Conservation (phyloP, 1,140 invertebrate species). For the Pogonomyrmex californicus region DNA sequence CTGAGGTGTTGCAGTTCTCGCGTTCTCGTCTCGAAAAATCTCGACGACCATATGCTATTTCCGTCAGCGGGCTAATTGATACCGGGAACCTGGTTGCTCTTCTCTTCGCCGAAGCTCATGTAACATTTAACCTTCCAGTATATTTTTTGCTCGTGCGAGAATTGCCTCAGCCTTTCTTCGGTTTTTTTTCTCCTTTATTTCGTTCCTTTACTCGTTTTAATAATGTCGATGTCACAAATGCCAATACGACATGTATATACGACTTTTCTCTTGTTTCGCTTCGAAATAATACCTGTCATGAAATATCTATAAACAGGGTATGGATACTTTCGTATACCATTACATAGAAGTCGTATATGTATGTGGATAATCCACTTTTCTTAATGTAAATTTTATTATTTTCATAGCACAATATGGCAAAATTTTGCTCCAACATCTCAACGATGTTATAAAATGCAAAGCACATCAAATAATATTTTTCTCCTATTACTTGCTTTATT, state of each 20-base stretch:
- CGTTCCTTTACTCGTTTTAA: background rate
- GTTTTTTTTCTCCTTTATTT: slow-evolving; percentile 22
- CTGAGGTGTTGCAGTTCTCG: slow-evolving; percentile 72
- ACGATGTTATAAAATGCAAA: too few species aligned
- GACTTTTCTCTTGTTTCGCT: slow-evolving; percentile 57
- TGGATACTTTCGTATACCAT: background rate
- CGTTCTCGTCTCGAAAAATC: slow-evolving; percentile 69
- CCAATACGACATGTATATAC: slow-evolving; percentile 69
- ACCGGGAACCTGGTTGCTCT: slow-evolving; percentile 71
- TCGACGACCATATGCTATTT: slow-evolving; percentile 64
- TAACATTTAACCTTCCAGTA: slow-evolving; percentile 79
- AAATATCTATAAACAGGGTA: slow-evolving; percentile 37
- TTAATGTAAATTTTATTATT: background rate
- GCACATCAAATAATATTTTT: too few species aligned
- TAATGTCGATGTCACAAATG: slow-evolving; percentile 63
- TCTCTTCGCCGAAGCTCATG: slow-evolving; percentile 80
- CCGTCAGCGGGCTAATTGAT: slow-evolving; percentile 74
- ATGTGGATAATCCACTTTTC: background rate
- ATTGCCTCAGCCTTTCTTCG: slow-evolving; percentile 26
- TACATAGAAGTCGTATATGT: background rate
- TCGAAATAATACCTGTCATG: slow-evolving; percentile 56
- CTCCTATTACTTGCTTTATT: too few species aligned
- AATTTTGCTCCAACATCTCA: background rate
- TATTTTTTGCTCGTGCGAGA: slow-evolving; percentile 31
- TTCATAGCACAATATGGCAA: background rate